Evolutionary conservation across 2,113 vertebrate genomes (phyloP).

Genomic region (Serinus canaria): DNA sequence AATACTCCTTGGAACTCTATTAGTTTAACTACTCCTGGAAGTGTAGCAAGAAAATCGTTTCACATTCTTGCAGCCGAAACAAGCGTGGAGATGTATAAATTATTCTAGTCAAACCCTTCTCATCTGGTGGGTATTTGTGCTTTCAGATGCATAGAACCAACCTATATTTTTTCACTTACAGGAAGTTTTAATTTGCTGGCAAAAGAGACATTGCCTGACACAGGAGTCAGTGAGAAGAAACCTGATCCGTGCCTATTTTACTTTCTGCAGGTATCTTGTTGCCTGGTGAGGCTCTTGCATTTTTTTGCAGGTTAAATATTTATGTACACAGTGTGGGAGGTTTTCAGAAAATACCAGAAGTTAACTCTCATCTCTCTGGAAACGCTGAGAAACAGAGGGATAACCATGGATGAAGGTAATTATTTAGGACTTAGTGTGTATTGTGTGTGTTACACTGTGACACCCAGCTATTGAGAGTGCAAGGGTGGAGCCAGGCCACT

Average conservation of each 20-base stretch:
- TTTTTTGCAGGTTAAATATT: constrained; percentile 64
- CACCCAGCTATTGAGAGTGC: background rate
- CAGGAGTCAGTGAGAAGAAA: constrained; percentile 1
- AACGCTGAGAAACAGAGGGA: background rate
- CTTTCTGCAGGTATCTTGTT: constrained; percentile 1
- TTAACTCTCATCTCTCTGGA: constrained; percentile 44
- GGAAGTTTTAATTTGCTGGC: background rate
- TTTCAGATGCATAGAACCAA: background rate
- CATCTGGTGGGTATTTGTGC: background rate
- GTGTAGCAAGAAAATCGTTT: background rate
- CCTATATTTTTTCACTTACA: background rate
- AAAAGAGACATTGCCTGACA: background rate
- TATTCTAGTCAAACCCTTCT: background rate
- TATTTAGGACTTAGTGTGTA: constrained; percentile 40
- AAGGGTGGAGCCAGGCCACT: background rate
- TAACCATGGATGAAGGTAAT: constrained; percentile 71
- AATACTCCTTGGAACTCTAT: background rate
- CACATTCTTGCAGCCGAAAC: background rate
- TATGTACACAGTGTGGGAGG: constrained; percentile 10
- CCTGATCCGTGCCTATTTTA: background rate
- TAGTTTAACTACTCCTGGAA: background rate
- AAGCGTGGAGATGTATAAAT: background rate
- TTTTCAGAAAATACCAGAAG: constrained; percentile 36
- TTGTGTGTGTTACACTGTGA: background rate
- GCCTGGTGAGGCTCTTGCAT: constrained; percentile 26